These are phyloP conservation scores for Syngnathoides biaculeatus DNA, from an alignment of 2,113 vertebrate species.

Conservation along the genomic window DNA sequence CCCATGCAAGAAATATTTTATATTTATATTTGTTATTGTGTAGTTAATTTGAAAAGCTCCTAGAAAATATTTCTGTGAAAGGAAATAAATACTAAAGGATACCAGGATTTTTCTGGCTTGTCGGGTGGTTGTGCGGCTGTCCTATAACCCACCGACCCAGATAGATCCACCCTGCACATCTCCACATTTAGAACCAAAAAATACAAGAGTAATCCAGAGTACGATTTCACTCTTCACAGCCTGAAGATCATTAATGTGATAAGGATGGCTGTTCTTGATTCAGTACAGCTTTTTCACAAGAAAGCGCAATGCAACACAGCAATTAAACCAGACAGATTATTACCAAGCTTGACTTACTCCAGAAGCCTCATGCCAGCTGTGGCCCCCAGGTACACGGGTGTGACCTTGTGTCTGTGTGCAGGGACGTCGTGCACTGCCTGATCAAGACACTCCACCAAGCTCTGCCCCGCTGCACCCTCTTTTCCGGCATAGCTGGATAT, in stretches of 20 bases:
- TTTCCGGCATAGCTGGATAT: constrained; percentile 73
- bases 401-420: constrained; percentile 60
- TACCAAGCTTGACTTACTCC: constrained; percentile 64
- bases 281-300: not conserved
- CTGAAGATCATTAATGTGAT: not conserved
- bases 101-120: too few relatives aligned
- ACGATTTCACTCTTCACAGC: too few relatives aligned
- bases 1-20: too few relatives aligned
- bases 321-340: constrained; percentile 3
- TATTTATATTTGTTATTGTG: too few relatives aligned
- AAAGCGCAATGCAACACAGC: not conserved
- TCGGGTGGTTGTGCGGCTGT: too few relatives aligned
- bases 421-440: constrained; percentile 72
- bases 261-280: not conserved
- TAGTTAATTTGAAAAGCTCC: too few relatives aligned
- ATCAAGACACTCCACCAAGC: constrained; percentile 72
- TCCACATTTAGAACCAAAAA: too few relatives aligned
- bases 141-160: too few relatives aligned
- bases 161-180: too few relatives aligned
- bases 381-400: constrained; percentile 80
- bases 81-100: too few relatives aligned
- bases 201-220: too few relatives aligned
- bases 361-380: constrained; percentile 88
- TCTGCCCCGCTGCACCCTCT: constrained; percentile 53
- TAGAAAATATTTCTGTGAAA: too few relatives aligned